Evolutionary conservation across 2,797 vertebrate genomes (phyloP), one percentile per base, ranked within the genome.

Genomic region (Tragelaphus eurycerus): DNA sequence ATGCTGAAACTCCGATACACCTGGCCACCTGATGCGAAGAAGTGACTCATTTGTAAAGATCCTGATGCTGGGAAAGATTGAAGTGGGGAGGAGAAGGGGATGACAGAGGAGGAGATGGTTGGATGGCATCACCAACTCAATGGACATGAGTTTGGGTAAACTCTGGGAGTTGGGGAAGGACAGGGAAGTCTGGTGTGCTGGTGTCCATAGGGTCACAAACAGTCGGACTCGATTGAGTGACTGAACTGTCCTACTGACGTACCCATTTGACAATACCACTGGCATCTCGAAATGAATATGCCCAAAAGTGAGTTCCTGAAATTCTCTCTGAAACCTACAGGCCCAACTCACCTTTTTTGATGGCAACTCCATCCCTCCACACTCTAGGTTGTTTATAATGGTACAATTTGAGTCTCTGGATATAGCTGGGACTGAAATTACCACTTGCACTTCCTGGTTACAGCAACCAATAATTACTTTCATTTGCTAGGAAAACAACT

Each of bases 41-140:
- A n/a, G 7, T 64, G 60, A n/a, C 60, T 64, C 60, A 64, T n/a
- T n/a, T n/a, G 60, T n/a, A 64, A 64, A 64, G 29, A n/a, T 31
- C 31, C 29, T 64, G 60, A 64, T 17, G 29, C 60, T 71, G 64
- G 64, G 64, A 71, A 71, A 38, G 64, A 38, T 1, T 38, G n/a
- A 12, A 38, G 3, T 34, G 0, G 0, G 64, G 5, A 71, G 34
- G n/a, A 71, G 64, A 71, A 12, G 19, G 10, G 64, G 19, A 38
- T 6, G 34, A 12, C 34, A 71, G 64, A 38, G 64, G 64, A 38
- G 21, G 64, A 71, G 19, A 71, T 71, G 34, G 64, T 38, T 71
- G n/a, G 64, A 71, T 71, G 67, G 67, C 67, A 71, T 71, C n/a
- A 12, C n/a, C 10, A 4, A 71, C 67, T 71, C 34, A 38, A 23